phyloP scores from a whole-genome alignment of 1,140 invertebrate species.

The Lepidurus apus region DNA sequence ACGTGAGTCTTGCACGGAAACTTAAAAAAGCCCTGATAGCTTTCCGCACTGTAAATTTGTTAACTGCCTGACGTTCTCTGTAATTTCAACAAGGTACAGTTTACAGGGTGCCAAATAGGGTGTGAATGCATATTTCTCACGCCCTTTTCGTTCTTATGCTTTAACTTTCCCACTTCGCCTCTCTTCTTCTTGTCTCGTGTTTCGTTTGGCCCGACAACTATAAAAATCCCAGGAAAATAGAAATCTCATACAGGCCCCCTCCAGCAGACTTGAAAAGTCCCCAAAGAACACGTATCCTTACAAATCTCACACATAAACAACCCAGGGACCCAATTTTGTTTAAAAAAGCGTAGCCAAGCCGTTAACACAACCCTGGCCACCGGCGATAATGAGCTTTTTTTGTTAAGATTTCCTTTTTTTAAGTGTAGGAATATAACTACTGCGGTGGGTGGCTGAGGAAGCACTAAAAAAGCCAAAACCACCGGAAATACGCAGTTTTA shows the following conservation, averaged over 20 bases:
- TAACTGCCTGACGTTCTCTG: not conserved
- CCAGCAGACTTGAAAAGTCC: not conserved
- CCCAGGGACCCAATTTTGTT: not conserved
- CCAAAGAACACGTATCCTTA: not conserved
- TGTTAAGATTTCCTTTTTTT: not conserved
- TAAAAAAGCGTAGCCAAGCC: not conserved
- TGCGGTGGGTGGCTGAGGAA: not conserved
- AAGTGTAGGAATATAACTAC: not conserved
- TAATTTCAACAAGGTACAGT: slow-evolving; percentile 16
- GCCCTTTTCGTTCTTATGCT: not conserved
- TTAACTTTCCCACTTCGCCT: not conserved
- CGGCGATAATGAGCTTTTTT: not conserved
- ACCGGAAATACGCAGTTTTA: not conserved
- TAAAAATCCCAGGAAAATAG: not conserved
- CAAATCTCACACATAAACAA: slow-evolving; percentile 12
- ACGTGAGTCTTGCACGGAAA: not conserved
- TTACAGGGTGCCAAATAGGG: slow-evolving; percentile 14
- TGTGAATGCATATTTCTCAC: slow-evolving; percentile 15
- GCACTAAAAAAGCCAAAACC: not conserved
- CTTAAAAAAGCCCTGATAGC: not conserved
- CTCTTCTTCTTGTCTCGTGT: not conserved
- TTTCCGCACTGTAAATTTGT: slow-evolving; percentile 6
- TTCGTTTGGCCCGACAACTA: not conserved
- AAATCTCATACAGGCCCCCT: not conserved
- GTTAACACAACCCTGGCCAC: not conserved